Evolutionary conservation across 2,113 vertebrate genomes (phyloP).

Genomic region (Engraulis encrasicolus): DNA sequence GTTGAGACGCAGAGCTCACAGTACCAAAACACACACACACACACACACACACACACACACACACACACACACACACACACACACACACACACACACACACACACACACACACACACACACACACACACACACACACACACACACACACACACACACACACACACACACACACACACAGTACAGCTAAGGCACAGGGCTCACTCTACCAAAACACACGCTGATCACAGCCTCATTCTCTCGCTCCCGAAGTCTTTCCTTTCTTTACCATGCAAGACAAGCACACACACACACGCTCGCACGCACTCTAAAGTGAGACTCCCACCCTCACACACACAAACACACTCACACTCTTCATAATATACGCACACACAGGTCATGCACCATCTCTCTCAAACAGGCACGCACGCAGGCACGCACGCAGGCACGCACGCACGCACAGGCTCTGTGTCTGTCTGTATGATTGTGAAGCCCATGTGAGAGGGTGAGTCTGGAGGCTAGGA

Average conservation of each 20-base stretch:
- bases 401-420: too few species aligned
- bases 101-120: not conserved
- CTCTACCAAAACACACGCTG: too few species aligned
- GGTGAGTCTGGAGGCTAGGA: not conserved
- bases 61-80: not conserved
- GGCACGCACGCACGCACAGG: not conserved
- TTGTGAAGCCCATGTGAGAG: not conserved
- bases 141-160: not conserved
- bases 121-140: not conserved
- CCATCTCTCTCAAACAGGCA: too few species aligned
- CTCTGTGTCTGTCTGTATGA: not conserved
- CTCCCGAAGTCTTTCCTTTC: too few species aligned
- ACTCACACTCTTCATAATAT: not conserved
- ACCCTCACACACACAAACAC: not conserved
- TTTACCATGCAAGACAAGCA: not conserved
- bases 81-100: not conserved
- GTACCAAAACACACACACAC: not conserved
- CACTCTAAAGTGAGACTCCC: not conserved
- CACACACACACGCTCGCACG: not conserved
- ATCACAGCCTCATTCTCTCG: too few species aligned
- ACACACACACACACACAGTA: slow-evolving; percentile 9
- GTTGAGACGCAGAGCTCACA: not conserved
- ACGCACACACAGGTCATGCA: not conserved
- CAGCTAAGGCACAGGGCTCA: too few species aligned
- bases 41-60: not conserved